Conservation (phyloP, 2,797 vertebrate genomes). For the Cossypha caffra region DNA sequence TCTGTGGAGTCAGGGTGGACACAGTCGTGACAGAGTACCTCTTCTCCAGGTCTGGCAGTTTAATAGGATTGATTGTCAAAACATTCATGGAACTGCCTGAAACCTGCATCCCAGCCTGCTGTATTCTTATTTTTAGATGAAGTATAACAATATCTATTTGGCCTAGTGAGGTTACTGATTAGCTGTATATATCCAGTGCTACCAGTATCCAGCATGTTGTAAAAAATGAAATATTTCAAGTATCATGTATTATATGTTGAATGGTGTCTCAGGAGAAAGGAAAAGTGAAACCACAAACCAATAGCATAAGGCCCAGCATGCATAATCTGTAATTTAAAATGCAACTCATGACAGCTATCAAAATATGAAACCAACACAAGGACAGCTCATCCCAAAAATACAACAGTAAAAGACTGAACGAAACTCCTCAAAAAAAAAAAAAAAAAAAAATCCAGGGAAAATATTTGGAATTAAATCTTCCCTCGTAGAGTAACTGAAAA, state of each 20-base stretch:
- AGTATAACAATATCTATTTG: not conserved
- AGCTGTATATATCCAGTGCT: not conserved
- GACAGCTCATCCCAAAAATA: not conserved
- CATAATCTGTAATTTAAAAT: not conserved
- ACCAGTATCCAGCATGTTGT: not conserved
- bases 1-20: constrained; percentile 2
- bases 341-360: not conserved
- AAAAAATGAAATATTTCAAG: not conserved
- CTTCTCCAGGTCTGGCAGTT: not conserved
- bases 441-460: not conserved
- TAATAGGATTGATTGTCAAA: not conserved
- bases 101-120: not conserved
- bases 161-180: not conserved
- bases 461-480: not conserved
- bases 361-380: not conserved
- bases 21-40: not conserved
- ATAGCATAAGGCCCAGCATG: not conserved
- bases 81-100: not conserved
- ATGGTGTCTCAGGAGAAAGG: not conserved
- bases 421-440: not conserved
- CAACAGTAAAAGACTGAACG: not conserved
- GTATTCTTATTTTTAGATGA: not conserved
- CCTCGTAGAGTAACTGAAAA: not conserved
- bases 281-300: not conserved
- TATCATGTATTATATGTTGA: fast-evolving